Percentiles rank a stretch among this genome's conserved stretches.
Evolutionary conservation across 2,797 vertebrate species (phyloP).

Genomic region (Tadarida brasiliensis): DNA sequence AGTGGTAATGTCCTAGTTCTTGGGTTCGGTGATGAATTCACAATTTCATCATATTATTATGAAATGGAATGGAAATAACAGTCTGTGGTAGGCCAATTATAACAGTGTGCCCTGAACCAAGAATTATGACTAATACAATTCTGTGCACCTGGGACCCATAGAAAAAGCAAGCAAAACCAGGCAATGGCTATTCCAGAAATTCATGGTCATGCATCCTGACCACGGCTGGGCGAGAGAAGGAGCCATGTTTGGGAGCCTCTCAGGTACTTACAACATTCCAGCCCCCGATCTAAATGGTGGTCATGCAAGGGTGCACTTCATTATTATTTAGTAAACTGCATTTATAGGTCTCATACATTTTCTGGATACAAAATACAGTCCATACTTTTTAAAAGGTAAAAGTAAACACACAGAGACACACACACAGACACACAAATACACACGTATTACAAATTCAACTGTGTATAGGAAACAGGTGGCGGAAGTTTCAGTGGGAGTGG

Average conservation of each 20-base stretch:
- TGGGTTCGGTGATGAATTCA: neutral
- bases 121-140: neutral
- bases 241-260: neutral
- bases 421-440: neutral
- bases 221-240: neutral
- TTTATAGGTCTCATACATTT: neutral
- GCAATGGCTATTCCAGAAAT: neutral
- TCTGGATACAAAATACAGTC: neutral
- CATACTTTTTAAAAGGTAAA: constrained; percentile 11
- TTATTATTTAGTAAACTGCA: neutral
- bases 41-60: neutral
- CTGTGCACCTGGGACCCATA: neutral
- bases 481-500: neutral
- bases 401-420: neutral
- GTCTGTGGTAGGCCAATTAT: neutral
- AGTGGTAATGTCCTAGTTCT: neutral
- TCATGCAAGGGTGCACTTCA: neutral
- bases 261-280: neutral
- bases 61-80: constrained; percentile 29
- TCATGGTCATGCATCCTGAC: neutral
- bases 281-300: neutral
- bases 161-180: neutral
- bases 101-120: constrained; percentile 17
- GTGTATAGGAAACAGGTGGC: neutral
- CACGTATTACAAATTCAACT: neutral